These are phyloP conservation scores for Acanthococcus lagerstroemiae DNA, from an alignment of 2,888 invertebrate genomes.

Conservation along the genomic window DNA sequence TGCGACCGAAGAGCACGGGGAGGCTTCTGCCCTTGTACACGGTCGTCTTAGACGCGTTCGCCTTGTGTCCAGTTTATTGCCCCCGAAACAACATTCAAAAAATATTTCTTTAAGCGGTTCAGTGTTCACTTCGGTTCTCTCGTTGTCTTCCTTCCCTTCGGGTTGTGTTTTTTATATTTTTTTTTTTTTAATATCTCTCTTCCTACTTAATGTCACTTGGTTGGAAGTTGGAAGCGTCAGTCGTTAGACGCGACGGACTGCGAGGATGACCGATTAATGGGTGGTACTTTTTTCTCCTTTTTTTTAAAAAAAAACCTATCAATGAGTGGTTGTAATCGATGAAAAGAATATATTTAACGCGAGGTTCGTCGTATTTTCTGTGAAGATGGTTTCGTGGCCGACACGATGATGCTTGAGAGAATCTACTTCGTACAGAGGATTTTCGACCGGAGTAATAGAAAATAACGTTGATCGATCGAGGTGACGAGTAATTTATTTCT, in stretches of 20 bases:
- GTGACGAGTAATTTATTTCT: too few species aligned
- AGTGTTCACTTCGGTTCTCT: neutral
- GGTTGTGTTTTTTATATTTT: neutral
- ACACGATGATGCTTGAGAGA: too few species aligned
- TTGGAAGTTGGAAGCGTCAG: neutral
- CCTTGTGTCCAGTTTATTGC: constrained; percentile 31
- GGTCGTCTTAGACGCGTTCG: constrained; percentile 29
- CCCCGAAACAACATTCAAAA: constrained; percentile 16
- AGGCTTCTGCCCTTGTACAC: constrained; percentile 28
- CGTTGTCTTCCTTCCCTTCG: neutral
- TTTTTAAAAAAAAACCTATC: neutral
- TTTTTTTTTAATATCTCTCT: neutral
- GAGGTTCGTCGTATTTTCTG: too few species aligned
- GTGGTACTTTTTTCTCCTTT: neutral
- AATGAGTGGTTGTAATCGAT: neutral
- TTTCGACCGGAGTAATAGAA: too few species aligned
- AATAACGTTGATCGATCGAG: too few species aligned
- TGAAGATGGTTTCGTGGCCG: too few species aligned
- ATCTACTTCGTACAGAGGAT: too few species aligned
- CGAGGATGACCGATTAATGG: neutral
- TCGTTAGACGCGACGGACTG: constrained; percentile 1
- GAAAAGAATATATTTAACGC: neutral
- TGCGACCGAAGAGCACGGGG: constrained; percentile 9
- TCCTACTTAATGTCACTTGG: neutral
- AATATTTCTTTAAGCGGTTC: neutral